These are phyloP conservation scores for Halesus radiatus DNA, from an alignment of 1,140 invertebrate genomes.

Conservation along the genomic window DNA sequence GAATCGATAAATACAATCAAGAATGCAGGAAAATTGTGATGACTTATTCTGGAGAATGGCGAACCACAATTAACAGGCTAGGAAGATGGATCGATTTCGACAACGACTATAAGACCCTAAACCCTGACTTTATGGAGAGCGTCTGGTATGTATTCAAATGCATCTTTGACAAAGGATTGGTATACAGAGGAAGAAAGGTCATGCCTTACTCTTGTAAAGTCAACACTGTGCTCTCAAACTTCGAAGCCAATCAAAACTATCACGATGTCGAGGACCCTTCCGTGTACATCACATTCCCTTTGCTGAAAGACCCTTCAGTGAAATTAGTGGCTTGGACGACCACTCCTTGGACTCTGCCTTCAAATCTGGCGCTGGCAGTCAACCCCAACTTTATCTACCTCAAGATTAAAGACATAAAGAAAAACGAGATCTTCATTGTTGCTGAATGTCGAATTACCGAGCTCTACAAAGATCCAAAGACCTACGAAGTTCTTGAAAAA, in stretches of 20 bases:
- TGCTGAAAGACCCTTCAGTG: conserved; percentile 77
- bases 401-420: conserved; percentile 80
- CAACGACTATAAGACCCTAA: conserved; percentile 99
- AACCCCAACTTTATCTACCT: conserved; percentile 92
- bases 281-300: conserved; percentile 89
- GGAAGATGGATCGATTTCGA: conserved; percentile 99
- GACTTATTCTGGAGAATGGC: conserved; percentile 96
- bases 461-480: conserved; percentile 85
- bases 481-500: conserved; percentile 83
- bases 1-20: conserved; percentile 95
- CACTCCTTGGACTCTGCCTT: conserved; percentile 99
- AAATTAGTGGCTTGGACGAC: conserved; percentile 96
- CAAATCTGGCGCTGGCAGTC: conserved; percentile 95
- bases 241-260: conserved; percentile 99
- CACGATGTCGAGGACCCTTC: conserved; percentile 98
- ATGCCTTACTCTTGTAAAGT: conserved; percentile 99
- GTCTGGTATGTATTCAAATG: conserved; percentile 99
- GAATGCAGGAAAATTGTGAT: conserved; percentile 98
- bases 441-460: conserved; percentile 88
- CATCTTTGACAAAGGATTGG: conserved; percentile 93
- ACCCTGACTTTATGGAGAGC: conserved; percentile 99
- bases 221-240: conserved; percentile 97
- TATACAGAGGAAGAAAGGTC: conserved; percentile 97
- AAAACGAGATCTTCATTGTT: conserved; percentile 84
- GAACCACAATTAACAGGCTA: conserved; percentile 88